A percentile compares a stretch with the other conserved stretches of the same genome.
Evolutionary conservation across 2,797 vertebrate species (phyloP).

Genomic region (Epinephelus malabaricus): DNA sequence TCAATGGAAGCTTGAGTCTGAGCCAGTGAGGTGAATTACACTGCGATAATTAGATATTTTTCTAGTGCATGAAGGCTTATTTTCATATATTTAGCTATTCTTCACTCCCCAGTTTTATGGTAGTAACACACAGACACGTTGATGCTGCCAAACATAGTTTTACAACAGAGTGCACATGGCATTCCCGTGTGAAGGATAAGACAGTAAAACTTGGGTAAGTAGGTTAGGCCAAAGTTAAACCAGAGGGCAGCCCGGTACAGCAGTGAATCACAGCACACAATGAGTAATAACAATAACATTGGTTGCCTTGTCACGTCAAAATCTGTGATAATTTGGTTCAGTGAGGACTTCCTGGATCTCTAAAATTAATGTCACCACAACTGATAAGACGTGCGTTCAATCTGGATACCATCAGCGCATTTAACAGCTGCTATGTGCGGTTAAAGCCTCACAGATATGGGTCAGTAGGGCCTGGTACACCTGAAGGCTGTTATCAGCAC

Average conservation of each 20-base stretch:
- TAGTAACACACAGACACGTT: background rate
- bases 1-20: constrained; percentile 18
- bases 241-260: background rate
- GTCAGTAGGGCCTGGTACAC: no score
- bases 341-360: background rate
- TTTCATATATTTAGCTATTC: constrained; percentile 2
- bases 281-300: constrained; percentile 6
- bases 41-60: background rate
- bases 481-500: no score
- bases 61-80: background rate
- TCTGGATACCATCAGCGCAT: no score
- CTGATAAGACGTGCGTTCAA: background rate
- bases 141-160: constrained; percentile 20
- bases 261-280: background rate
- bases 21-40: constrained; percentile 25
- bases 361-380: background rate
- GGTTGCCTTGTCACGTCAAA: background rate
- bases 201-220: constrained; percentile 1
- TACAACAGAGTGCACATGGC: constrained; percentile 2
- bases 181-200: background rate
- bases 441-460: no score
- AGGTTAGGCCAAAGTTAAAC: background rate
- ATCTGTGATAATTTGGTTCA: background rate
- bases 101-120: background rate
- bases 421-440: no score